Evolutionary conservation across 1,140 invertebrate genomes (phyloP).

Genomic region (Anoplolepis gracilipes): DNA sequence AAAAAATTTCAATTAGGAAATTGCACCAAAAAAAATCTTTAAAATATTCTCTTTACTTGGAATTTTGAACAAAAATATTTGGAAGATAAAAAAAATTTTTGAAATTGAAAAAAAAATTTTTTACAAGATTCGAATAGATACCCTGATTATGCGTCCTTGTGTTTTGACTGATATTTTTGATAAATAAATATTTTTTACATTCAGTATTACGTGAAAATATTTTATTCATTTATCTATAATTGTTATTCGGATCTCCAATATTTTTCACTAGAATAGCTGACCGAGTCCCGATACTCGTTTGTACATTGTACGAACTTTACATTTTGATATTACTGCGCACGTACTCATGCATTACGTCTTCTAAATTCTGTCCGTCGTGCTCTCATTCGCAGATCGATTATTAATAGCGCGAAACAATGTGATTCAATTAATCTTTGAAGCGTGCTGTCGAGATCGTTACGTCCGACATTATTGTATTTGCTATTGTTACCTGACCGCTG

Average conservation of each 20-base stretch:
- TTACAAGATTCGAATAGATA: no score
- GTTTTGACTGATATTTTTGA: no score
- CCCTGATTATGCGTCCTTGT: no score
- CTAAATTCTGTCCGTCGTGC: conserved; percentile 37
- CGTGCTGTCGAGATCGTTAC: neutral
- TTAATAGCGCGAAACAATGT: conserved; percentile 54
- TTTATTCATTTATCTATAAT: neutral
- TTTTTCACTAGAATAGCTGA: neutral
- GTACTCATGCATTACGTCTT: neutral
- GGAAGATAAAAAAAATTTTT: no score
- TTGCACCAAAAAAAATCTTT: no score
- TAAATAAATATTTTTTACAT: neutral
- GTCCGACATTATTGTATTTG: conserved; percentile 32
- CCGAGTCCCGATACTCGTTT: neutral
- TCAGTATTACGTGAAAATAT: neutral
- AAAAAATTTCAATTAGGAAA: no score
- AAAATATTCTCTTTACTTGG: no score
- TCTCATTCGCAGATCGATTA: conserved; percentile 56
- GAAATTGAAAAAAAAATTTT: no score
- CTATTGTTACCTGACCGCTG: conserved; percentile 9
- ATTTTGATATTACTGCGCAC: conserved; percentile 15
- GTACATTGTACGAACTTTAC: neutral
- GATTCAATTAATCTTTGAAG: conserved; percentile 58
- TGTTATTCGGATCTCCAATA: neutral
- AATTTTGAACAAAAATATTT: no score